Conservation (phyloP, 2,797 vertebrate genomes). For the Molothrus aeneus region DNA sequence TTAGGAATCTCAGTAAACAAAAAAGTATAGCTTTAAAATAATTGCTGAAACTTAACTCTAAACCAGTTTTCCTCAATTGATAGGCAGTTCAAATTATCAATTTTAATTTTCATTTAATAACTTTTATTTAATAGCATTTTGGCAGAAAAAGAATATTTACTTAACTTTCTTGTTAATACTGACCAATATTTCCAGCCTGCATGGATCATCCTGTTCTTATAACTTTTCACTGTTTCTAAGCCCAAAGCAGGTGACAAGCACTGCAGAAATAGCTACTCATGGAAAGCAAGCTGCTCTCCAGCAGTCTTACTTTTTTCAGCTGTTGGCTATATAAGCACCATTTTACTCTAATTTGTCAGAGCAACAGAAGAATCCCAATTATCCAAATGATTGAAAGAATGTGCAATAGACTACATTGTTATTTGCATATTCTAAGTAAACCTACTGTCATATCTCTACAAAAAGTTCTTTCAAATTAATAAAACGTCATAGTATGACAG, state of each 20-base stretch:
- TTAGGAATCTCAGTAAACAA: background rate
- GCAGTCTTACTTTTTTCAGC: background rate
- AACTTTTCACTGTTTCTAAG: background rate
- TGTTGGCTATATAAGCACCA: background rate
- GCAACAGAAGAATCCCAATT: slow-evolving; percentile 24
- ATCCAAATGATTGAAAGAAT: slow-evolving; percentile 32
- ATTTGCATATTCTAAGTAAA: slow-evolving; percentile 54
- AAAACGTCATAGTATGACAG: slow-evolving; percentile 25
- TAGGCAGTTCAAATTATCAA: background rate
- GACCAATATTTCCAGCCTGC: background rate
- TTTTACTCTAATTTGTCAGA: slow-evolving; percentile 41
- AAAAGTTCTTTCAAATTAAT: slow-evolving; percentile 35
- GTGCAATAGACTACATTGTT: background rate
- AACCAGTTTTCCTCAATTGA: background rate
- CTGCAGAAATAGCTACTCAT: background rate
- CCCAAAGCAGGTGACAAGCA: background rate
- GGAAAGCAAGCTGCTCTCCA: background rate
- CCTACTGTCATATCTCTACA: background rate
- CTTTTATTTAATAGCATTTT: background rate
- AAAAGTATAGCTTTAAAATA: background rate
- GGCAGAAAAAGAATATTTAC: background rate
- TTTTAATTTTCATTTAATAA: background rate
- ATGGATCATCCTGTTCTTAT: background rate
- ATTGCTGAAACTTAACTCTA: background rate
- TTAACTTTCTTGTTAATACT: background rate